phyloP scores from a whole-genome alignment of 2,888 invertebrate species.

The Oscheius sp. region DNA sequence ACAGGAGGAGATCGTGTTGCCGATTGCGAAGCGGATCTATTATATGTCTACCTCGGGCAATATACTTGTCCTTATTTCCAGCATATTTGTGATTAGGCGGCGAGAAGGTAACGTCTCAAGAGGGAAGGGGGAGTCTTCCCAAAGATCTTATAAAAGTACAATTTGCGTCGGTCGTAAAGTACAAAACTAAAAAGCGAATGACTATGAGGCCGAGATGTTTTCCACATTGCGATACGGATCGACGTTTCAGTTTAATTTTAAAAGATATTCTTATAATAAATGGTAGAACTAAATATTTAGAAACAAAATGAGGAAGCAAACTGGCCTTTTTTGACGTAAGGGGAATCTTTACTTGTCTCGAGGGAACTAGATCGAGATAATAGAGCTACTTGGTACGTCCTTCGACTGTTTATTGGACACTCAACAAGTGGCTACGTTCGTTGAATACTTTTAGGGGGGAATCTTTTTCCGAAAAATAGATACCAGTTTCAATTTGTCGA shows the following conservation, averaged over 20 bases:
- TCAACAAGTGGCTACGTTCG: no score
- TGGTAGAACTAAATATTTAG: not conserved
- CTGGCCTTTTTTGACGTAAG: no score
- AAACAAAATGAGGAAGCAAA: not conserved
- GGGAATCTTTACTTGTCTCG: no score
- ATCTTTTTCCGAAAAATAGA: no score
- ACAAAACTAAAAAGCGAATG: not conserved
- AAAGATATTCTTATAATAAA: not conserved
- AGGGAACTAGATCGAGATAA: not conserved
- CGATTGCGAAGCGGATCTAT: constrained; percentile 12
- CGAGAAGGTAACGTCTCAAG: not conserved
- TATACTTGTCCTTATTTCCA: not conserved
- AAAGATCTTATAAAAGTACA: no score
- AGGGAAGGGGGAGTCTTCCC: not conserved
- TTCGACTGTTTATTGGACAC: not conserved
- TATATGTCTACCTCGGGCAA: constrained; percentile 11
- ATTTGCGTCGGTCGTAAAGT: no score
- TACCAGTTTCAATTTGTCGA: not conserved
- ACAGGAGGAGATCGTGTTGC: constrained; percentile 3
- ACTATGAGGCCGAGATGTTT: no score
- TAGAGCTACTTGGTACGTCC: constrained; percentile 13
- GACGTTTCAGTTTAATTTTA: not conserved
- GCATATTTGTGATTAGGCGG: not conserved
- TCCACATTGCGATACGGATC: not conserved
- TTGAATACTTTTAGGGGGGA: no score